These are phyloP conservation scores for Xanthia togata DNA, from an alignment of 2,888 invertebrate species.

Conservation along the genomic window DNA sequence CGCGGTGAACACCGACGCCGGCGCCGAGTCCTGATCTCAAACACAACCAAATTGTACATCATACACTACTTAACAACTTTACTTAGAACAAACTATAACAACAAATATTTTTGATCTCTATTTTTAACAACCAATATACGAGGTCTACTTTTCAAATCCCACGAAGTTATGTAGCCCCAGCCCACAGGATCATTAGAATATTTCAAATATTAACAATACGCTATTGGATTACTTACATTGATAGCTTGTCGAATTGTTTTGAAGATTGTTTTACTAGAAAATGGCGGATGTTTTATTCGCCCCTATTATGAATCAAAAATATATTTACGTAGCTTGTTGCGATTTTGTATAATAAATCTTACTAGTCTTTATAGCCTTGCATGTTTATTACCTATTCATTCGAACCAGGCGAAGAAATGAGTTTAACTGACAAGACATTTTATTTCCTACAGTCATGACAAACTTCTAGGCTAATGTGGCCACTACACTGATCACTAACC, in stretches of 20 bases:
- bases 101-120: conserved; percentile 52
- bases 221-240: conserved; percentile 46
- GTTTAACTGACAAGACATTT: conserved; percentile 35
- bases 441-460: conserved; percentile 60
- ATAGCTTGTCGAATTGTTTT: conserved; percentile 43
- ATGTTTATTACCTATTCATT: conserved; percentile 55
- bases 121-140: conserved; percentile 31
- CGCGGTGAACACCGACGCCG: conserved; percentile 77
- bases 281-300: conserved; percentile 31
- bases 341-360: conserved; percentile 69
- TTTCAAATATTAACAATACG: conserved; percentile 36
- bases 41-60: conserved; percentile 71
- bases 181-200: not conserved
- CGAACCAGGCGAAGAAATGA: conserved; percentile 28
- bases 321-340: conserved; percentile 58
- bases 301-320: conserved; percentile 32
- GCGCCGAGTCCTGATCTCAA: conserved; percentile 80
- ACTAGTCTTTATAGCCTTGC: conserved; percentile 67
- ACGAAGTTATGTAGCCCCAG: too few species aligned
- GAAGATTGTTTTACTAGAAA: conserved; percentile 24
- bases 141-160: conserved; percentile 18
- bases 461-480: conserved; percentile 23
- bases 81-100: conserved; percentile 37
- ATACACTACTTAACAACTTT: conserved; percentile 50
- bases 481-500: conserved; percentile 6